These are phyloP conservation scores for Chiroxiphia lanceolata DNA, from an alignment of 2,797 vertebrate genomes.

Conservation along the genomic window DNA sequence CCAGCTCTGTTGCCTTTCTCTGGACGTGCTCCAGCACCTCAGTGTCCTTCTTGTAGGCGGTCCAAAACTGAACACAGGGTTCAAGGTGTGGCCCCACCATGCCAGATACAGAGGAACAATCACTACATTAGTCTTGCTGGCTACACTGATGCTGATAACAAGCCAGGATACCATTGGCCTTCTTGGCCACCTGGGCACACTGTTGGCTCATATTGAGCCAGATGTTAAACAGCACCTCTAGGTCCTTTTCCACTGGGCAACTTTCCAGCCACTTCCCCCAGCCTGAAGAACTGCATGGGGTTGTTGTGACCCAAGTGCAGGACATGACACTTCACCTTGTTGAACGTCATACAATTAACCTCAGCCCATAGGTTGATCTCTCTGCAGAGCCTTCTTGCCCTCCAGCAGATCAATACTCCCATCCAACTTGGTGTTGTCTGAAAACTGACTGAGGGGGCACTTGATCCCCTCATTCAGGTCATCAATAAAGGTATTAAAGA, in stretches of 20 bases:
- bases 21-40: not conserved
- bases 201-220: not conserved
- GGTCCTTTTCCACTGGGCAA: not conserved
- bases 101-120: rapidly evolving
- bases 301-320: not conserved
- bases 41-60: not conserved
- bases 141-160: rapidly evolving
- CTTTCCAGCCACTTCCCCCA: rapidly evolving
- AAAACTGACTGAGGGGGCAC: not conserved
- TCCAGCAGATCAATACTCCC: not conserved
- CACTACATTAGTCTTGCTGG: not conserved
- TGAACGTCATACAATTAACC: not conserved
- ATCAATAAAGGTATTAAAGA: not conserved
- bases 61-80: not conserved
- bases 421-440: not conserved
- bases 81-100: rapidly evolving
- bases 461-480: not conserved
- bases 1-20: not conserved
- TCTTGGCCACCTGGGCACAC: not conserved
- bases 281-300: rapidly evolving
- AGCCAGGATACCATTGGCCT: not conserved
- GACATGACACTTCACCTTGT: rapidly evolving
- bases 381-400: not conserved
- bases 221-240: rapidly evolving
- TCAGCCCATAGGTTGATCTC: not conserved